These are phyloP conservation scores for Odontocolon sp. DNA, from an alignment of 2,888 invertebrate genomes.

Conservation along the genomic window DNA sequence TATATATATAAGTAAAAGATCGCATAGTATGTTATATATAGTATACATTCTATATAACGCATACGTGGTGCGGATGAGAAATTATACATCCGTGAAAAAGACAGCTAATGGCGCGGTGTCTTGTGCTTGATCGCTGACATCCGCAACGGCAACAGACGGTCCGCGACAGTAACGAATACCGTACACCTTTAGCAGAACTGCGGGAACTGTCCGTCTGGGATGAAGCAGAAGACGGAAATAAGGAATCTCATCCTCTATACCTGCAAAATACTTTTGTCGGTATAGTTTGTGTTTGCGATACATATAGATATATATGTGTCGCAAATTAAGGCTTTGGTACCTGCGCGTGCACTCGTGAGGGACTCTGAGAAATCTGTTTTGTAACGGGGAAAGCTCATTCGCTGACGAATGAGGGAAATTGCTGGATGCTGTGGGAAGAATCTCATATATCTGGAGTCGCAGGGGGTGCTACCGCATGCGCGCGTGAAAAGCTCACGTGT, in stretches of 20 bases:
- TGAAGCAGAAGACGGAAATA: constrained; percentile 34
- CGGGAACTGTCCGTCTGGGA: constrained; percentile 14
- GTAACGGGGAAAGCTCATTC: constrained; percentile 45
- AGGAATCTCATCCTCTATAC: constrained; percentile 4
- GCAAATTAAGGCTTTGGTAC: constrained; percentile 41
- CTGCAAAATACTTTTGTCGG: constrained; percentile 18
- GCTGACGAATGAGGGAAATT: constrained; percentile 58
- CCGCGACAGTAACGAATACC: constrained; percentile 45
- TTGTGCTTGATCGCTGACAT: constrained; percentile 52
- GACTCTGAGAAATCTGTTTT: constrained; percentile 47
- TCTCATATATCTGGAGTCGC: not conserved
- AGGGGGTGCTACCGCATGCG: constrained; percentile 33
- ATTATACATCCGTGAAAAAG: constrained; percentile 53
- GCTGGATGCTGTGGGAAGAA: constrained; percentile 54
- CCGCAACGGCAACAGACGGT: constrained; percentile 48
- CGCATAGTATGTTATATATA: constrained; percentile 42
- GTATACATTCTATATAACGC: constrained; percentile 17
- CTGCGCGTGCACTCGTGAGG: not conserved
- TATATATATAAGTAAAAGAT: constrained; percentile 8
- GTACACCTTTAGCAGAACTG: constrained; percentile 3
- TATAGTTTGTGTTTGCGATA: too few species aligned
- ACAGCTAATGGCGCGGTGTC: constrained; percentile 53
- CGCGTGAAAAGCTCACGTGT: constrained; percentile 53
- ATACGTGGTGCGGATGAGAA: constrained; percentile 35
- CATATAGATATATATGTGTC: not conserved